A percentile compares a stretch with the other conserved stretches of the same genome.
phyloP scores from a whole-genome alignment of 2,888 invertebrate genomes.

The Syritta pipiens region DNA sequence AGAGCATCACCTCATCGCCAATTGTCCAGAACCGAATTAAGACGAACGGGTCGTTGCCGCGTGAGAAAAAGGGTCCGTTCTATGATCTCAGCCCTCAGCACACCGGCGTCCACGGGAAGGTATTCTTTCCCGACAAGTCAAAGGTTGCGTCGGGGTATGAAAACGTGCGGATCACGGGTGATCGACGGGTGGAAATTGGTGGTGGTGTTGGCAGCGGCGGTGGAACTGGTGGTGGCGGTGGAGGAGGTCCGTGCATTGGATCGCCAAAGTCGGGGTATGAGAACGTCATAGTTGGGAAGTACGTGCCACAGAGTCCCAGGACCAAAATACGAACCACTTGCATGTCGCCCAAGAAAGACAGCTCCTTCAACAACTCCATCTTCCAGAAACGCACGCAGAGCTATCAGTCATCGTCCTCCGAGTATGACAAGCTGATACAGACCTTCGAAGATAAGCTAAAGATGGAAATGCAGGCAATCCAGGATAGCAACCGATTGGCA shows the following conservation, averaged over 20 bases:
- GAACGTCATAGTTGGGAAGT: constrained; percentile 81
- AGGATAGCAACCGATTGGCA: constrained; percentile 73
- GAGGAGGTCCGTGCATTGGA: constrained; percentile 39
- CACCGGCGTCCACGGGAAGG: constrained; percentile 48
- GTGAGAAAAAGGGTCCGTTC: constrained; percentile 80
- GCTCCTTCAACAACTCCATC: constrained; percentile 26
- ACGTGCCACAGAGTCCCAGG: constrained; percentile 79
- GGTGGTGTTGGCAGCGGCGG: constrained; percentile 69
- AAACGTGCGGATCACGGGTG: constrained; percentile 80
- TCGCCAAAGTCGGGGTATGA: constrained; percentile 80
- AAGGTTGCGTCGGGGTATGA: constrained; percentile 79
- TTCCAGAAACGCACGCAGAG: constrained; percentile 70
- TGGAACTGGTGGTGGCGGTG: constrained; percentile 41
- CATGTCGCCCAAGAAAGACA: constrained; percentile 80
- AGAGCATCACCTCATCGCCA: constrained; percentile 77
- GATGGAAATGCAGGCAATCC: constrained; percentile 79
- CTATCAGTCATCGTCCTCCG: constrained; percentile 71
- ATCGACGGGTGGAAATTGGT: constrained; percentile 77
- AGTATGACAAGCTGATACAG: constrained; percentile 80
- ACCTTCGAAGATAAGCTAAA: constrained; percentile 81
- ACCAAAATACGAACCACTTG: constrained; percentile 81
- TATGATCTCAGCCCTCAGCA: constrained; percentile 70
- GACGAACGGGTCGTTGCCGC: constrained; percentile 92
- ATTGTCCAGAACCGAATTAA: constrained; percentile 85
- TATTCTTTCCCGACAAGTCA: constrained; percentile 61